Conservation (phyloP, 1,140 invertebrate genomes). For the Thalassaphorura encarpata region DNA sequence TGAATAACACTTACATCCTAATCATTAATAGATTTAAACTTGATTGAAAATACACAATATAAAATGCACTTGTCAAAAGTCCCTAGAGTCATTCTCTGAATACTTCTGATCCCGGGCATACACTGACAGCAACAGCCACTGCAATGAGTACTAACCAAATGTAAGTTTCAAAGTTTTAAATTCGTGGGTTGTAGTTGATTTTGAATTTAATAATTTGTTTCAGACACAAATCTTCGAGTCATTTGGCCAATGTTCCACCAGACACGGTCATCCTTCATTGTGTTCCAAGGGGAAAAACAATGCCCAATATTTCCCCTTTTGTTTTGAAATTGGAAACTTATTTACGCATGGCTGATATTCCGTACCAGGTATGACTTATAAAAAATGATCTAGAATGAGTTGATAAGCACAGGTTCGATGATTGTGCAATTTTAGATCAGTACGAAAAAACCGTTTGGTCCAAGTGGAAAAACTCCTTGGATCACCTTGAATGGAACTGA, state of each 20-base stretch:
- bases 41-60: too few relatives aligned
- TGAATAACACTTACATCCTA: too few relatives aligned
- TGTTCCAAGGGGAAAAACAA: constrained; percentile 1
- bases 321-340: constrained; percentile 33
- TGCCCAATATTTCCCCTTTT: constrained; percentile 35
- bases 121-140: too few relatives aligned
- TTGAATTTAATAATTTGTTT: too few relatives aligned
- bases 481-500: constrained; percentile 29
- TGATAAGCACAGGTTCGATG: neutral
- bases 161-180: too few relatives aligned
- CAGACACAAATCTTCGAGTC: too few relatives aligned
- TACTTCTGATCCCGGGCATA: too few relatives aligned
- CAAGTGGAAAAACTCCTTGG: constrained; percentile 40
- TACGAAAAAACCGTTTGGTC: constrained; percentile 26
- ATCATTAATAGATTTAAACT: too few relatives aligned
- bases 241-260: constrained; percentile 12
- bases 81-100: too few relatives aligned
- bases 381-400: neutral
- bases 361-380: constrained; percentile 1
- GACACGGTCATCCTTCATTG: constrained; percentile 19
- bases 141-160: too few relatives aligned
- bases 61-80: too few relatives aligned
- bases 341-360: constrained; percentile 4
- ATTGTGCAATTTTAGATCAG: constrained; percentile 16
- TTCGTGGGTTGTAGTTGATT: too few relatives aligned